Conservation (phyloP, 2,113 vertebrate genomes). For the Poecile atricapillus region DNA sequence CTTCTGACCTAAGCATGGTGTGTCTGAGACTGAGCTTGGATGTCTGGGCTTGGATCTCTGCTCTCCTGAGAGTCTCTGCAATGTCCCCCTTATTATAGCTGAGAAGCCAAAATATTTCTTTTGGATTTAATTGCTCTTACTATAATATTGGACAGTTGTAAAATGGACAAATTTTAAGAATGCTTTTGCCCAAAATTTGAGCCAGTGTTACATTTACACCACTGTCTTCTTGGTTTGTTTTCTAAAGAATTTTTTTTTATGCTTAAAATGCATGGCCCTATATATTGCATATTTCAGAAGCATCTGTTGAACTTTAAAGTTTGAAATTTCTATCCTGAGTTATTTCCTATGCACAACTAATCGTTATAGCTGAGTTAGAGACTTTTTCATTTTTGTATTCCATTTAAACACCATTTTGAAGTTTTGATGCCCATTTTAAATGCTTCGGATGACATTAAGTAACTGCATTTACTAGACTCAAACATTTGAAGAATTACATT, state of each 20-base stretch:
- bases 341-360: background rate
- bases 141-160: background rate
- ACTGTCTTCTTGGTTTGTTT: background rate
- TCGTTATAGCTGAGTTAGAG: background rate
- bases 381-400: background rate
- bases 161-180: background rate
- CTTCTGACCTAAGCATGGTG: background rate
- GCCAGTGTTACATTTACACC: background rate
- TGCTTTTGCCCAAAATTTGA: background rate
- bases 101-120: background rate
- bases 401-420: background rate
- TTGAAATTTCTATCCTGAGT: background rate
- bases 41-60: background rate
- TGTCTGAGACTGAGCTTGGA: background rate
- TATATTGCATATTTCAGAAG: background rate
- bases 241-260: background rate
- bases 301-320: background rate
- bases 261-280: background rate
- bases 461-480: background rate
- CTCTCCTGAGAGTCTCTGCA: background rate
- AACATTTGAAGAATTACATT: background rate
- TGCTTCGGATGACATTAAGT: background rate
- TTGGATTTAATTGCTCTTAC: background rate
- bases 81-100: background rate
- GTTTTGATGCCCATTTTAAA: background rate